phyloP scores from a whole-genome alignment of 2,888 invertebrate species.

The Orchestes rusci region DNA sequence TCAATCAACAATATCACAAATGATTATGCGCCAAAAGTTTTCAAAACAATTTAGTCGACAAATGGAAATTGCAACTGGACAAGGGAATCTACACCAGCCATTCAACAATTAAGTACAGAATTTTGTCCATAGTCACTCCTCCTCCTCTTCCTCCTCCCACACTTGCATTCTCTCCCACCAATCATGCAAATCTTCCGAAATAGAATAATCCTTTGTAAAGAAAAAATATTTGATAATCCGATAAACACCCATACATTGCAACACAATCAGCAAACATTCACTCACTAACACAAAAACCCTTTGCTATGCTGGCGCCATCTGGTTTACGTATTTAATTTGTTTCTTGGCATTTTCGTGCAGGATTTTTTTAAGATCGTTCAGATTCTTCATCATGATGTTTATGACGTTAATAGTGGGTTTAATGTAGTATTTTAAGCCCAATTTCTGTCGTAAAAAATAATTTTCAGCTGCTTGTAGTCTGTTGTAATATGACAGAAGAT shows the following conservation, averaged over 20 bases:
- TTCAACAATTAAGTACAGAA: no score
- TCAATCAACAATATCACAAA: no score
- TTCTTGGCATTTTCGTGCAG: slow-evolving; percentile 18
- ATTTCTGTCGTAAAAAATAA: slow-evolving; percentile 43
- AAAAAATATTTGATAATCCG: slow-evolving; percentile 35
- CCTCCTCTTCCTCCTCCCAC: no score
- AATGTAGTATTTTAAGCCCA: slow-evolving; percentile 48
- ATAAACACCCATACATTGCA: slow-evolving; percentile 33
- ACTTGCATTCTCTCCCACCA: no score
- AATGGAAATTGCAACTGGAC: no score
- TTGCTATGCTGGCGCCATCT: slow-evolving; percentile 31
- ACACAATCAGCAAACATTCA: slow-evolving; percentile 31
- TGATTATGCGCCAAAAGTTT: no score
- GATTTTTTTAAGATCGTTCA: slow-evolving; percentile 17
- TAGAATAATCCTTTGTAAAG: slow-evolving; percentile 27
- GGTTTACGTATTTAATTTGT: slow-evolving; percentile 12
- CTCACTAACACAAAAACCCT: slow-evolving; percentile 31
- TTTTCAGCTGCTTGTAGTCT: slow-evolving; percentile 44
- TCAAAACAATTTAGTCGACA: no score
- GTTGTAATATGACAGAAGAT: slow-evolving; percentile 41
- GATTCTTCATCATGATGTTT: slow-evolving; percentile 18
- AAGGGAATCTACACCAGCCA: no score
- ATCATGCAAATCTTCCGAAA: slow-evolving; percentile 18
- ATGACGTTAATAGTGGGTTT: slow-evolving; percentile 38
- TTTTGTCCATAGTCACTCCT: no score